These are phyloP conservation scores for Micrasema longulum DNA, from an alignment of 1,140 invertebrate genomes.

Conservation along the genomic window DNA sequence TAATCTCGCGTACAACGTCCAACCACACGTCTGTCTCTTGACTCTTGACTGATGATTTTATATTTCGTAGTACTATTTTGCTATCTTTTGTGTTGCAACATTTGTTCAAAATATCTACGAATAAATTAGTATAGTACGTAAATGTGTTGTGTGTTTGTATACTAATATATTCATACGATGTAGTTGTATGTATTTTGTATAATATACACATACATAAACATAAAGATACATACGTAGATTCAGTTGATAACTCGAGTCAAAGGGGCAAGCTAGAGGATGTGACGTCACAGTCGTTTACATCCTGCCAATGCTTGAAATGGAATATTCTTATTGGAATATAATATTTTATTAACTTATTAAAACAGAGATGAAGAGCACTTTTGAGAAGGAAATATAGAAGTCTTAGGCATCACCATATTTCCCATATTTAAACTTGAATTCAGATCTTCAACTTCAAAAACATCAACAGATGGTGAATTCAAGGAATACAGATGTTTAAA, in stretches of 20 bases:
- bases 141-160: not conserved
- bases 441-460: no score
- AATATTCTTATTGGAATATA: no score
- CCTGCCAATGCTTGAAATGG: constrained; percentile 49
- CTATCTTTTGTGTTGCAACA: not conserved
- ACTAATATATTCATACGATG: not conserved
- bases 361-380: no score
- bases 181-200: not conserved
- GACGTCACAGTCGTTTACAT: constrained; percentile 51
- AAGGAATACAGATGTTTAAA: no score
- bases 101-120: not conserved
- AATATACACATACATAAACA: constrained; percentile 26
- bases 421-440: no score
- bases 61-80: not conserved
- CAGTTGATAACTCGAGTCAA: constrained; percentile 53
- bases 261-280: constrained; percentile 54
- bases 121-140: not conserved
- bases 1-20: no score
- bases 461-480: no score
- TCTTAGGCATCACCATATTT: no score
- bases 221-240: constrained; percentile 43
- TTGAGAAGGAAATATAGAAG: no score
- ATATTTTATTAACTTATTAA: no score
- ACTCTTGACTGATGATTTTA: not conserved
- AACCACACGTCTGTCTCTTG: no score